Evolutionary conservation across 2,797 vertebrate species (phyloP).

Genomic region (Clarias platycephalus): DNA sequence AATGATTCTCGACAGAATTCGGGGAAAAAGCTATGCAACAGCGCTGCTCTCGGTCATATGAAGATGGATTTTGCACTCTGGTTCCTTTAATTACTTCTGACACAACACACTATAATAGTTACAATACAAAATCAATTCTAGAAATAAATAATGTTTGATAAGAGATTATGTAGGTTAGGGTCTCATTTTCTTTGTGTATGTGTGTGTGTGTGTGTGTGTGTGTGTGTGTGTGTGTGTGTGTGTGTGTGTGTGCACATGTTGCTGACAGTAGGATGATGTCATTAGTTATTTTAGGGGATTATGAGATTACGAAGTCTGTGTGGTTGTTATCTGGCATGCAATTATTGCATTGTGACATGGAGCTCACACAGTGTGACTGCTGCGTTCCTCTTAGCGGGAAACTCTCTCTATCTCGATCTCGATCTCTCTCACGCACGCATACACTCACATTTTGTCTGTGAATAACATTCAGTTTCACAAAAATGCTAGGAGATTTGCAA

Average conservation of each 20-base stretch:
- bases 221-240: constrained; percentile 14
- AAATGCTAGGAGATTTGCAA: background rate
- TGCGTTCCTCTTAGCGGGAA: constrained; percentile 47
- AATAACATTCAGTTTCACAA: background rate
- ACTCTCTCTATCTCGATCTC: background rate
- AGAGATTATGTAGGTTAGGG: background rate
- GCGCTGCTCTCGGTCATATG: background rate
- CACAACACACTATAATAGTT: background rate
- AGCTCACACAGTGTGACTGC: constrained; percentile 53
- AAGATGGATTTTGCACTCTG: background rate
- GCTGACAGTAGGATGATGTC: constrained; percentile 51
- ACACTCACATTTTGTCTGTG: background rate
- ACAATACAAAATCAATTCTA: background rate
- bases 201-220: constrained; percentile 4
- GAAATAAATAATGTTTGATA: background rate
- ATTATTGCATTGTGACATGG: constrained; percentile 57
- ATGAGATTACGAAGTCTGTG: constrained; percentile 54
- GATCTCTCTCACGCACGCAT: background rate
- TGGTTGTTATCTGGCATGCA: constrained; percentile 48
- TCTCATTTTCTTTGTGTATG: constrained; percentile 1
- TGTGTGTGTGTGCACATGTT: constrained; percentile 9
- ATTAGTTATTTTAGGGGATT: constrained; percentile 59
- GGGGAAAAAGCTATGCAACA: background rate
- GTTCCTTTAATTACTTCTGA: background rate
- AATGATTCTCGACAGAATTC: background rate